Conservation (phyloP, 2,888 invertebrate species). For the Eutolmus rufibarbis region DNA sequence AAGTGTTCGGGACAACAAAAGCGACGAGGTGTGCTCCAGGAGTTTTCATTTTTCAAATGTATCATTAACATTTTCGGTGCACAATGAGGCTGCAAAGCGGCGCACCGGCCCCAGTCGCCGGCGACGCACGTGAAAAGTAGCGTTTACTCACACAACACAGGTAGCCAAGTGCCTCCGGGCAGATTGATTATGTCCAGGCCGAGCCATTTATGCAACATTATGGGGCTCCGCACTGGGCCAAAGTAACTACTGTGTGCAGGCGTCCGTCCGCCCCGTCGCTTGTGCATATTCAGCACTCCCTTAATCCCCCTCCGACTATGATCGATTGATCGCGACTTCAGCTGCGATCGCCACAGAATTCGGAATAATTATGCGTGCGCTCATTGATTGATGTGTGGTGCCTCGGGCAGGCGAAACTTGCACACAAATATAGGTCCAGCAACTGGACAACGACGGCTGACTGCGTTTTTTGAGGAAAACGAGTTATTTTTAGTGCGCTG, state of each 20-base stretch:
- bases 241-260: background rate
- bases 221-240: background rate
- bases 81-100: background rate
- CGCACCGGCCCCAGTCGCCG: background rate
- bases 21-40: background rate
- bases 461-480: background rate
- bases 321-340: constrained; percentile 2
- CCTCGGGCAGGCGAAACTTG: background rate
- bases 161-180: constrained; percentile 22
- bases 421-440: background rate
- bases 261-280: background rate
- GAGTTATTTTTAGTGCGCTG: background rate
- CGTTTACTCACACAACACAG: constrained; percentile 20
- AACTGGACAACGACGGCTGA: background rate
- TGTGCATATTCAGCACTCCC: background rate
- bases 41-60: background rate
- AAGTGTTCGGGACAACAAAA: background rate
- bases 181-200: constrained; percentile 17
- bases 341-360: constrained; percentile 5
- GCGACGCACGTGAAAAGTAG: background rate
- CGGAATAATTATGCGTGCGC: background rate
- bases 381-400: background rate
- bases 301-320: background rate
- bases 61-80: background rate
- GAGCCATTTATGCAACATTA: constrained; percentile 1